phyloP scores from a whole-genome alignment of 2,113 vertebrate species.

The Nibea coibor region DNA sequence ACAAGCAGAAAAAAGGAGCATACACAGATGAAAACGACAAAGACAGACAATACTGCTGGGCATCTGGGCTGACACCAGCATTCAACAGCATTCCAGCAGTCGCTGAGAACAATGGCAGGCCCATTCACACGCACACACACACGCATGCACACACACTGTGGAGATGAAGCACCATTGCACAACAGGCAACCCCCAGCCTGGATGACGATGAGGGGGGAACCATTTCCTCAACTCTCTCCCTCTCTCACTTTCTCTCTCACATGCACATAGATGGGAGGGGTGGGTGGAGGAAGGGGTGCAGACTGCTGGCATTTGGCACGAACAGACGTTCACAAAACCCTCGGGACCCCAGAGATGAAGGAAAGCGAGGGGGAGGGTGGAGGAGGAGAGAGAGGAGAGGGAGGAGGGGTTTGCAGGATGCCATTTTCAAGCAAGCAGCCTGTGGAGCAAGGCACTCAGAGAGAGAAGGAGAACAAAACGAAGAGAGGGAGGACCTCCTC shows the following conservation, averaged over 20 bases:
- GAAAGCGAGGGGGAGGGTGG: constrained; percentile 40
- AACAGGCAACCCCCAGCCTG: constrained; percentile 46
- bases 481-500: constrained; percentile 22
- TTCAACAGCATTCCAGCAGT: constrained; percentile 75
- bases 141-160: constrained; percentile 29
- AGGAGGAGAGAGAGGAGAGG: constrained; percentile 30
- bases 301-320: constrained; percentile 81
- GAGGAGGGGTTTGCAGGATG: constrained; percentile 49
- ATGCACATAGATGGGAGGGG: constrained; percentile 33
- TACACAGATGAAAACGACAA: constrained; percentile 40
- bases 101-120: constrained; percentile 64
- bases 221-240: constrained; percentile 47
- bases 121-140: constrained; percentile 36
- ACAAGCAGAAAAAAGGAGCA: background rate
- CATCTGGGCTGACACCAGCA: constrained; percentile 56
- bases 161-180: constrained; percentile 60
- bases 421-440: constrained; percentile 70
- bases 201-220: constrained; percentile 27
- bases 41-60: constrained; percentile 50
- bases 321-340: constrained; percentile 79
- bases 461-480: constrained; percentile 63
- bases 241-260: constrained; percentile 40
- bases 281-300: constrained; percentile 36
- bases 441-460: constrained; percentile 54
- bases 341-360: constrained; percentile 65